A percentile compares a stretch with the other conserved stretches of the same genome.
Evolutionary conservation across 2,888 invertebrate genomes (phyloP).

Genomic region (Brachyopa scutellaris): DNA sequence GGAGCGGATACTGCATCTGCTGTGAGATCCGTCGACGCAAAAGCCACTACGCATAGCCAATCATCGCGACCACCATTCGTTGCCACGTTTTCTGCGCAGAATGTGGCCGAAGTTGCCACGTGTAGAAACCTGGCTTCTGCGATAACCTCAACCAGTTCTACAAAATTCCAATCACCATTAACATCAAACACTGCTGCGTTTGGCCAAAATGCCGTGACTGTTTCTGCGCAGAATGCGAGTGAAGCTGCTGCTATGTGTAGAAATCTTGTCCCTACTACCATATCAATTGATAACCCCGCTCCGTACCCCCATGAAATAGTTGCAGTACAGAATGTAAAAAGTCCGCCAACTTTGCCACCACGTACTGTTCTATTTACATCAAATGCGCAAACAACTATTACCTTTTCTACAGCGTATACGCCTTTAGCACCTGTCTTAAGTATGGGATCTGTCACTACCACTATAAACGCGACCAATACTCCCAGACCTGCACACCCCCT

Average conservation of each 20-base stretch:
- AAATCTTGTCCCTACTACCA: neutral
- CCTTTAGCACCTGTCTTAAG: neutral
- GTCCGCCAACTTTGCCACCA: neutral
- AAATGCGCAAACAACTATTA: neutral
- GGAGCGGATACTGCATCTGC: too few species aligned
- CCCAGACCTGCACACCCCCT: too few species aligned
- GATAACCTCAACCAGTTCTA: neutral
- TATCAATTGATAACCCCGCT: neutral
- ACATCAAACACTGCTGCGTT: neutral
- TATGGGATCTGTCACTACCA: neutral
- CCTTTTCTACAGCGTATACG: neutral
- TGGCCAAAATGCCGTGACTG: neutral
- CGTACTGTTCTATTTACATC: neutral
- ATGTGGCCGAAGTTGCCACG: conserved; percentile 2
- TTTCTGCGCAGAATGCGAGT: neutral
- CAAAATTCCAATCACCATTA: neutral
- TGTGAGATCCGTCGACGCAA: too few species aligned
- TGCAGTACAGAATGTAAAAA: neutral
- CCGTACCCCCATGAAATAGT: neutral
- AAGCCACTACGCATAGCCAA: too few species aligned
- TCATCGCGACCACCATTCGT: too few species aligned
- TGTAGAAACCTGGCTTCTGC: neutral
- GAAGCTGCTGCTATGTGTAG: neutral
- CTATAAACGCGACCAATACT: too few species aligned
- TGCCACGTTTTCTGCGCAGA: neutral